Base-by-base conservation (phyloP, 2,888 invertebrate species). In the Elmis aenea region DNA sequence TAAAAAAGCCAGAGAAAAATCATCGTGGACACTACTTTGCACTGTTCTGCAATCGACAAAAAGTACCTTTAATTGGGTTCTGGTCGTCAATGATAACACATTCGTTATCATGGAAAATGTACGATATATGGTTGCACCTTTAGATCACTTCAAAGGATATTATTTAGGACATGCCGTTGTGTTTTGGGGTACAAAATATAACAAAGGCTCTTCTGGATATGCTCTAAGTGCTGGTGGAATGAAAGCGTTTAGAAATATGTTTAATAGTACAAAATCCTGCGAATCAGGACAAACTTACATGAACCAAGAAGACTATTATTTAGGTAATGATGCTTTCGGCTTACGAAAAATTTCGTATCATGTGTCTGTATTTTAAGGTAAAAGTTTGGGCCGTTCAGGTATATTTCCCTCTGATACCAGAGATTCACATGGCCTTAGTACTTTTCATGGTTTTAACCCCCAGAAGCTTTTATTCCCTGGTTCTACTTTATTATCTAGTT, bases 61-160 rank as follows among this genome's bases (percentile, higher is more conserved):
- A 20, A 33, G 47, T n/a, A 28, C 40, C 8, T 55, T 68, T 31
- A 55, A 74, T 16, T 78, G 77, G 77, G 51, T 69, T n/a, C 58
- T 77, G 28, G 67, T 77, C 51, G 67, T 74, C 0, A 69, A 70
- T 40, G 76, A 77, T 46, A 69, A 74, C 43, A 72, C 72, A 11
- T 71, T 74, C 62, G 72, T 71, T 4, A 61, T 78, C 26, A 59
- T 73, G 9, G 76, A 78, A 55, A 77, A 77, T 61, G 58, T 77
- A 28, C 61, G 76, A 30, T 65, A 68, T 42, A 63, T 72, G 38
- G 57, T 76, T 2, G 73, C 73, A 5, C 59, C 66, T 1, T 55
- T 73, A 39, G 59, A 75, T 54, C 52, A 59, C 20, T 57, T 60
- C 1, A 48, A 69, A 11, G 61, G 62, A 2, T 64, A 72, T 62